Evolutionary conservation across 2,888 invertebrate species (phyloP), one percentile per base, ranked within the genome.

Genomic region (Eurytoma californica): DNA sequence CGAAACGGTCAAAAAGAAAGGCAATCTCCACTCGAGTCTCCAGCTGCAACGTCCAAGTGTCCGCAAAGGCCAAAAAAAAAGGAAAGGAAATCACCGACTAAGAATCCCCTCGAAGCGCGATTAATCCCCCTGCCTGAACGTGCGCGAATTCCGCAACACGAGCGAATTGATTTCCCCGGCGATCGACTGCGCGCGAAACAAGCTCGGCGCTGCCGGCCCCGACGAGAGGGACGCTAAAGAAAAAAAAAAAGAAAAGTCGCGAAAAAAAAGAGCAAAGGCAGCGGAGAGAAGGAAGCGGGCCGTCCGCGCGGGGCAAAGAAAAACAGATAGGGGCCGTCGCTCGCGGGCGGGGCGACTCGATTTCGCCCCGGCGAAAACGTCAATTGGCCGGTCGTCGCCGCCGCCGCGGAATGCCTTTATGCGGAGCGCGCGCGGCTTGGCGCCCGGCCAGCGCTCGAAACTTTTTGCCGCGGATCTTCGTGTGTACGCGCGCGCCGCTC

Each of bases 141-240:
- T 39, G 39, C 72, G 28, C 65, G 53, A 73, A 73, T 53, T 53
- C 47, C 57, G 47, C 51, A 66, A 73, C 65, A 57, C 65, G 66
- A 24, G 24, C 73, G 73, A 73, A 73, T 73, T 73, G 66, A 73
- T 73, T 73, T 66, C 51, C 12, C 73, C 65, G 66, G 57, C 57
- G 73, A 20, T 72, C 72, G 72, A 28, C 66, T 39, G 39, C 7
- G 39, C 7, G 39, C 39, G 39, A 39, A 39, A 39, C 39, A 39
- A 39, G 39, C 39, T 9, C 67, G 53, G 28, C 67, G 28, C 65
- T 49, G 4, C 47, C 12, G 14, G 18, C 0, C 13, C 28, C 13
- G 47, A 18, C 9, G 47, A 12, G 47, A 18, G 65, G 47, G 12
- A 69, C 9, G 57, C 30, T 30, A 16, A 16, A 3, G 16, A 16